Evolutionary conservation across 92 coral and sea anemone species (phyloP).

Genomic region (Palythoa caribaeorum): DNA sequence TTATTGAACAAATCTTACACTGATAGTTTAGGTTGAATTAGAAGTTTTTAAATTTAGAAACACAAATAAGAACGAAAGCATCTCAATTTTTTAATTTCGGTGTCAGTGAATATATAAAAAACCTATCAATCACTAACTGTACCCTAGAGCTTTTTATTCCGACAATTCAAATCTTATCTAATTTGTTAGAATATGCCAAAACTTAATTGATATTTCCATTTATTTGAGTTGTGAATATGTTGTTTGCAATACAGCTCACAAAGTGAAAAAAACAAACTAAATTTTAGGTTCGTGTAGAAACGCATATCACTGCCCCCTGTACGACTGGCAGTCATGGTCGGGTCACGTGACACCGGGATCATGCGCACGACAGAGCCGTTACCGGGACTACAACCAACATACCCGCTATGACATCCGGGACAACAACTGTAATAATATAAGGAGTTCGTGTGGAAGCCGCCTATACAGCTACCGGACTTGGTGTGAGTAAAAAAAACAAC

Average conservation of each 20-base stretch:
- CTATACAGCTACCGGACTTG: slow-evolving; percentile 87
- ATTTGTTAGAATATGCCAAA: too few relatives aligned
- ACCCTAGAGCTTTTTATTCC: too few relatives aligned
- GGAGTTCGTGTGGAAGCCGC: slow-evolving; percentile 76
- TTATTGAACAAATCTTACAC: slow-evolving; percentile 7
- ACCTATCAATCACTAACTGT: too few relatives aligned
- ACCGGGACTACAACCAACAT: slow-evolving; percentile 77
- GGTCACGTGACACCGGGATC: slow-evolving; percentile 73
- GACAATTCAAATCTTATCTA: too few relatives aligned
- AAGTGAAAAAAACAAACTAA: background rate
- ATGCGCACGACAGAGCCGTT: slow-evolving; percentile 80
- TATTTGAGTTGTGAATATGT: too few relatives aligned
- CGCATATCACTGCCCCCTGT: slow-evolving; percentile 79
- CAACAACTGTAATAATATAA: slow-evolving; percentile 74
- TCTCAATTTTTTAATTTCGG: too few relatives aligned
- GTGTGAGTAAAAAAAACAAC: slow-evolving; percentile 71
- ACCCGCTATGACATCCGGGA: slow-evolving; percentile 69
- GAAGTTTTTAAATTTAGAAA: background rate
- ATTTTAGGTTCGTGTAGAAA: slow-evolving; percentile 87
- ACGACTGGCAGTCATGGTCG: slow-evolving; percentile 84
- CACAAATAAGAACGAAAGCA: too few relatives aligned
- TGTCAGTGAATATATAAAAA: too few relatives aligned
- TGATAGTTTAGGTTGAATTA: background rate
- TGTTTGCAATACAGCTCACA: background rate
- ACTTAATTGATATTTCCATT: too few relatives aligned